A percentile compares a stretch with the other conserved stretches of the same genome.
phyloP scores from a whole-genome alignment of 2,113 vertebrate species.

The Pygathrix nemaeus region DNA sequence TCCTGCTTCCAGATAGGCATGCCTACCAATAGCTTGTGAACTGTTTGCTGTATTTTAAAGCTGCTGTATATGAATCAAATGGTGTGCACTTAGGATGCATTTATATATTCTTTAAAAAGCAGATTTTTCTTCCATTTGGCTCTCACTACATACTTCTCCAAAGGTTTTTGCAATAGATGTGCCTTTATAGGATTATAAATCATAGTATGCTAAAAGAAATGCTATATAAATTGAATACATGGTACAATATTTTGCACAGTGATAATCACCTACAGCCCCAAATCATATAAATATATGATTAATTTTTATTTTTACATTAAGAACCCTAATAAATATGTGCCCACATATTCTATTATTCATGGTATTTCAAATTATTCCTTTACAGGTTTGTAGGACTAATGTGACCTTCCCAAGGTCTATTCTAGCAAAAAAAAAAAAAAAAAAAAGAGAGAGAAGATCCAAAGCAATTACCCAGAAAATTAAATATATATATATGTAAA shows the following conservation, averaged over 20 bases:
- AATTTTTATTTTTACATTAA: slow-evolving; percentile 62
- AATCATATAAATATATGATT: slow-evolving; percentile 46
- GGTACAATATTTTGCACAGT: slow-evolving; percentile 42
- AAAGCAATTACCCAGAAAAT: slow-evolving; percentile 42
- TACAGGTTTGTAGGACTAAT: slow-evolving; percentile 44
- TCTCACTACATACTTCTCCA: slow-evolving; percentile 29
- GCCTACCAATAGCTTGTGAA: slow-evolving; percentile 25
- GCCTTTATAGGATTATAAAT: slow-evolving; percentile 53
- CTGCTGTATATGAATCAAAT: slow-evolving; percentile 58
- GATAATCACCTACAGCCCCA: slow-evolving; percentile 49
- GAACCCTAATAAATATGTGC: slow-evolving; percentile 22
- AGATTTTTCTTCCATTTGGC: slow-evolving; percentile 66
- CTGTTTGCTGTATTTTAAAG: slow-evolving; percentile 32
- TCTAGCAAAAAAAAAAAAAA: background rate
- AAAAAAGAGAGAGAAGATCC: background rate
- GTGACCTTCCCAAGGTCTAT: slow-evolving; percentile 63
- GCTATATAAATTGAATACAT: slow-evolving; percentile 43
- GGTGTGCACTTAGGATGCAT: slow-evolving; percentile 56
- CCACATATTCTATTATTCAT: slow-evolving; percentile 58
- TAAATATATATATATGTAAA: slow-evolving; percentile 13
- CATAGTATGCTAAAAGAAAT: slow-evolving; percentile 40
- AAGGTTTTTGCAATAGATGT: slow-evolving; percentile 57
- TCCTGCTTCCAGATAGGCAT: slow-evolving; percentile 9
- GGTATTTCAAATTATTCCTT: slow-evolving; percentile 56
- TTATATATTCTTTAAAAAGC: slow-evolving; percentile 66